Conservation (phyloP, 2,888 invertebrate species). For the Apodemia hepburni region DNA sequence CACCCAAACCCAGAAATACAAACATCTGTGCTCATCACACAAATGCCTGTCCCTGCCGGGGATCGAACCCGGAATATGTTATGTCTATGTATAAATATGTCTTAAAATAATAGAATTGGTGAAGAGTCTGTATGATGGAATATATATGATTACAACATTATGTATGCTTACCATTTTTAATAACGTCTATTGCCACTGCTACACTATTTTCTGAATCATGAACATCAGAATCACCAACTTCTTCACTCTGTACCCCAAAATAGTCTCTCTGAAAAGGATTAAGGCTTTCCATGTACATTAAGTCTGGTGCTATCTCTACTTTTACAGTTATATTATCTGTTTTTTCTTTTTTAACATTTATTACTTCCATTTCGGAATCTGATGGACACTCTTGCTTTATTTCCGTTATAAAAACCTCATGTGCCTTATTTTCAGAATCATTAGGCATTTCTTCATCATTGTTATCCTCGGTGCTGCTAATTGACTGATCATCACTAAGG, state of each 20-base stretch:
- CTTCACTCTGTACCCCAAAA: conserved; percentile 43
- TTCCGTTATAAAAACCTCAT: background rate
- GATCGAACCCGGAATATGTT: too few relatives aligned
- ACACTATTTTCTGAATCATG: conserved; percentile 48
- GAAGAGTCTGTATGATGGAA: too few relatives aligned
- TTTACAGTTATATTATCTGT: conserved; percentile 39
- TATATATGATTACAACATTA: too few relatives aligned
- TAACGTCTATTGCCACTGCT: conserved; percentile 41
- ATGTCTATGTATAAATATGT: too few relatives aligned
- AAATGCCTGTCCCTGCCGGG: too few relatives aligned
- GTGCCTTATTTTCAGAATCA: background rate
- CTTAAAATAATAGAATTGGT: too few relatives aligned
- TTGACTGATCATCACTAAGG: conserved; percentile 15
- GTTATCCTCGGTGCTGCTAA: conserved; percentile 10
- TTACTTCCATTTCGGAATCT: conserved; percentile 25
- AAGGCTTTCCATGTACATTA: conserved; percentile 39
- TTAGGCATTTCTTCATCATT: conserved; percentile 8
- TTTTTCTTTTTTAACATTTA: conserved; percentile 27
- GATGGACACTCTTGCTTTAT: conserved; percentile 25
- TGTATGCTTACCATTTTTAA: conserved; percentile 51
- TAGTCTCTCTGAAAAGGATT: conserved; percentile 51
- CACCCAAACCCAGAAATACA: too few relatives aligned
- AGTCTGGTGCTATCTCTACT: conserved; percentile 40
- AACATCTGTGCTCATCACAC: too few relatives aligned
- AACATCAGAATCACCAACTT: conserved; percentile 36